These are phyloP conservation scores for Gymnothorax javanicus DNA, from an alignment of 2,797 vertebrate genomes.

Conservation along the genomic window DNA sequence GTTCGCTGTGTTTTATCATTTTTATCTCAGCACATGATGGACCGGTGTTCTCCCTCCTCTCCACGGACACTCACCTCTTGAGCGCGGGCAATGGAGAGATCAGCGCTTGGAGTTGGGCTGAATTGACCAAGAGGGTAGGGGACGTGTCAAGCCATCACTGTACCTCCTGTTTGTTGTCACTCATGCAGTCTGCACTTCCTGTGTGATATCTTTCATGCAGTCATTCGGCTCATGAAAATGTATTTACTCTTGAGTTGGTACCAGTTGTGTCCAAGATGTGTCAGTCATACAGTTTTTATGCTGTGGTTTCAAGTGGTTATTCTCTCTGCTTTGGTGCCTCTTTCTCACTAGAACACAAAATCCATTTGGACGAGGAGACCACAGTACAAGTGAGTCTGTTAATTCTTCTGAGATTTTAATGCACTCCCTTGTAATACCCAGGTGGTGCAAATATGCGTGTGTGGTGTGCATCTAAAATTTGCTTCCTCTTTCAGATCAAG, in stretches of 20 bases:
- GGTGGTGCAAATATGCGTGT: background rate
- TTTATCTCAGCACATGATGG: conserved; percentile 78
- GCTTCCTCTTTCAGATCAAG: conserved; percentile 68
- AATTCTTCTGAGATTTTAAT: background rate
- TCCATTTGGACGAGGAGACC: conserved; percentile 78
- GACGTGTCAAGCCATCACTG: background rate
- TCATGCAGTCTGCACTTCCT: background rate
- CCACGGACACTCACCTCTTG: conserved; percentile 75
- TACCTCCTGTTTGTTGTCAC: background rate
- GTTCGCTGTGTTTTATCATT: too few relatives aligned
- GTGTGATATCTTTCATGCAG: background rate
- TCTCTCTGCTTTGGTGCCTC: conserved; percentile 30
- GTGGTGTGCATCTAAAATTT: background rate
- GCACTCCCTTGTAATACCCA: background rate
- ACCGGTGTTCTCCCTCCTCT: conserved; percentile 81
- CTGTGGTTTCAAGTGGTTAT: background rate
- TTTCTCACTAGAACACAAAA: conserved; percentile 73
- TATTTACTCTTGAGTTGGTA: background rate
- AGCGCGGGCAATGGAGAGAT: conserved; percentile 80
- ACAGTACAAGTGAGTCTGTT: conserved; percentile 77
- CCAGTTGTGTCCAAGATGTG: background rate
- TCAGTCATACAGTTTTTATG: background rate
- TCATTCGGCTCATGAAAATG: background rate
- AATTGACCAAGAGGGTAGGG: conserved; percentile 83
- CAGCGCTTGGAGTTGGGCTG: conserved; percentile 85